A percentile compares a stretch with the other conserved stretches of the same genome.
Conservation (phyloP, 2,888 invertebrate genomes). For the Drosophila phalerata region DNA sequence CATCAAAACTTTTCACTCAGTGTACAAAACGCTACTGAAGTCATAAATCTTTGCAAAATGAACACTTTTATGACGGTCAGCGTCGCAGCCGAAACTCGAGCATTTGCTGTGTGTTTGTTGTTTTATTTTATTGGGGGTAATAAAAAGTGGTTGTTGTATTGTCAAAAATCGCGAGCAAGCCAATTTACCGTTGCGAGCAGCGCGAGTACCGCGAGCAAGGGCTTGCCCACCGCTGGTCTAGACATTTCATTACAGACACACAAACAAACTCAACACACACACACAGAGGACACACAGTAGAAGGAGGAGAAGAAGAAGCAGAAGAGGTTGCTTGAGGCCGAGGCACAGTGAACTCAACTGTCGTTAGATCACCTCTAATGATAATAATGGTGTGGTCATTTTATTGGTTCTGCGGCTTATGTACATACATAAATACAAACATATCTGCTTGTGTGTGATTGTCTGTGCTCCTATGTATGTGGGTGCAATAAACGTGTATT, state of each 20-base stretch:
- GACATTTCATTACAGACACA: slow-evolving; percentile 76
- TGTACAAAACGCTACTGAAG: too few species aligned
- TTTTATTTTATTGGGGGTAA: too few species aligned
- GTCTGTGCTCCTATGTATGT: slow-evolving; percentile 8
- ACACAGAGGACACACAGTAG: slow-evolving; percentile 42
- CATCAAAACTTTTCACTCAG: too few species aligned
- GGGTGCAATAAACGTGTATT: slow-evolving; percentile 29
- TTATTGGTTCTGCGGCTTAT: slow-evolving; percentile 42
- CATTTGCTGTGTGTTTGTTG: too few species aligned
- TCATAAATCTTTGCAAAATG: too few species aligned
- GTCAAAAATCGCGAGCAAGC: too few species aligned
- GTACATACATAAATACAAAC: neutral
- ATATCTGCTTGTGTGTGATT: slow-evolving; percentile 3
- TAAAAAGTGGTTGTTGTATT: too few species aligned
- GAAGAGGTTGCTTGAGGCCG: slow-evolving; percentile 18
- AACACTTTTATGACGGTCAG: too few species aligned
- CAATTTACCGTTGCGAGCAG: too few species aligned
- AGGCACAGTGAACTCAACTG: slow-evolving; percentile 44
- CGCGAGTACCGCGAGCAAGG: too few species aligned
- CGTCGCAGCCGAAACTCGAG: too few species aligned
- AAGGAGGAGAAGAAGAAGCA: slow-evolving; percentile 26
- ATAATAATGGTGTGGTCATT: slow-evolving; percentile 36
- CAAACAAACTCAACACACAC: slow-evolving; percentile 42
- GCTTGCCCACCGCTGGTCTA: too few species aligned
- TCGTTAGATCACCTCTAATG: slow-evolving; percentile 36